These are phyloP conservation scores for Drosophila chauvacae DNA, from an alignment of 1,140 invertebrate genomes.

Conservation along the genomic window DNA sequence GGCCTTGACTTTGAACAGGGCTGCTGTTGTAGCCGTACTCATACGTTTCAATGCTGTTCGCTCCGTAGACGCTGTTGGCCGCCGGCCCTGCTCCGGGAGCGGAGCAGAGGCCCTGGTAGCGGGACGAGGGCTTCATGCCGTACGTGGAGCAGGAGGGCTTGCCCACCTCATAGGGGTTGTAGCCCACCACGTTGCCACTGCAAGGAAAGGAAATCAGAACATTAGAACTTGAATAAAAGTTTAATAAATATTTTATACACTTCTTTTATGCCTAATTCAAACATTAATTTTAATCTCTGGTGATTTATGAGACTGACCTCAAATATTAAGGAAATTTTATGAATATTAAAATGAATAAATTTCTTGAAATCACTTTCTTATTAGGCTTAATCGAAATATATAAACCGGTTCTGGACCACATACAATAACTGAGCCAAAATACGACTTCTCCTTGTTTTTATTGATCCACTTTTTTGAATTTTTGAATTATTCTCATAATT, in stretches of 20 bases:
- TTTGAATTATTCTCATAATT: background rate
- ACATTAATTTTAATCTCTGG: background rate
- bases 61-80: conserved; percentile 60
- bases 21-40: conserved; percentile 72
- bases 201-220: conserved; percentile 27
- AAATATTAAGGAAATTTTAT: conserved; percentile 8
- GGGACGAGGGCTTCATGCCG: conserved; percentile 89
- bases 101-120: conserved; percentile 90
- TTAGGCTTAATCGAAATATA: background rate
- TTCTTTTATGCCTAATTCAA: background rate
- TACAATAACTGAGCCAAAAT: background rate
- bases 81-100: conserved; percentile 57
- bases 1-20: conserved; percentile 41
- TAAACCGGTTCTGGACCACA: background rate
- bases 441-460: background rate
- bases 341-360: conserved; percentile 8
- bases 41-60: conserved; percentile 83
- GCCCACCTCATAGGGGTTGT: conserved; percentile 90
- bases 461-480: background rate
- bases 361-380: conserved; percentile 14
- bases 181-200: conserved; percentile 91
- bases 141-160: conserved; percentile 89
- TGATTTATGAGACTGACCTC: conserved; percentile 12
- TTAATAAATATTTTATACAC: background rate
- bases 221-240: background rate